Conservation (phyloP, 2,888 invertebrate genomes). For the Aromia moschata region DNA sequence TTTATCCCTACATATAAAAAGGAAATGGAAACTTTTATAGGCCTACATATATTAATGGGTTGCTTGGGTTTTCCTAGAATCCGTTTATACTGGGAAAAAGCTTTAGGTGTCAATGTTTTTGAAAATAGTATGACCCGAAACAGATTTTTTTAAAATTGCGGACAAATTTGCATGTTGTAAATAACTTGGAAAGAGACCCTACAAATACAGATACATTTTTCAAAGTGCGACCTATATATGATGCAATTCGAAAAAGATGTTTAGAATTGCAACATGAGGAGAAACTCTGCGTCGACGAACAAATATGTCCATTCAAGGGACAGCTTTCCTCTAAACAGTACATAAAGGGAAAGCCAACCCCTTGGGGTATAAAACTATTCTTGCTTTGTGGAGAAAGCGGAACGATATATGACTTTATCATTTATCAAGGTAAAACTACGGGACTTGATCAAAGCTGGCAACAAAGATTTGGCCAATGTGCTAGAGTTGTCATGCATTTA, state of each 20-base stretch:
- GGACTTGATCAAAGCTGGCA: neutral
- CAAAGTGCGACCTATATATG: neutral
- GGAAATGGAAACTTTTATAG: neutral
- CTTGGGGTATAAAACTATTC: neutral
- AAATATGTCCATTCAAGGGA: neutral
- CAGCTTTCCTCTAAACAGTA: neutral
- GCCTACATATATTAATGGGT: neutral
- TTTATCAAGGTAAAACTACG: neutral
- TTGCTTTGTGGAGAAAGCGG: neutral
- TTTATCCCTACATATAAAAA: neutral
- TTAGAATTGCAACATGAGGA: neutral
- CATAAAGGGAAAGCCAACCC: neutral
- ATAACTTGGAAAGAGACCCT: neutral
- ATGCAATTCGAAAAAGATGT: neutral
- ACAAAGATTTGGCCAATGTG: too few species aligned
- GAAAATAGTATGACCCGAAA: neutral
- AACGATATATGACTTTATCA: neutral
- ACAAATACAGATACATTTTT: neutral
- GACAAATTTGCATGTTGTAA: neutral
- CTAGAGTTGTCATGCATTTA: conserved; percentile 30
- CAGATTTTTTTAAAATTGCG: neutral
- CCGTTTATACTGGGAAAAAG: neutral
- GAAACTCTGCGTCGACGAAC: neutral
- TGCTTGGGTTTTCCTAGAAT: neutral
- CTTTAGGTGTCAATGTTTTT: neutral